A percentile compares a stretch with the other conserved stretches of the same genome.
Evolutionary conservation across 2,113 vertebrate species (phyloP).

Genomic region (Zapornia atra): DNA sequence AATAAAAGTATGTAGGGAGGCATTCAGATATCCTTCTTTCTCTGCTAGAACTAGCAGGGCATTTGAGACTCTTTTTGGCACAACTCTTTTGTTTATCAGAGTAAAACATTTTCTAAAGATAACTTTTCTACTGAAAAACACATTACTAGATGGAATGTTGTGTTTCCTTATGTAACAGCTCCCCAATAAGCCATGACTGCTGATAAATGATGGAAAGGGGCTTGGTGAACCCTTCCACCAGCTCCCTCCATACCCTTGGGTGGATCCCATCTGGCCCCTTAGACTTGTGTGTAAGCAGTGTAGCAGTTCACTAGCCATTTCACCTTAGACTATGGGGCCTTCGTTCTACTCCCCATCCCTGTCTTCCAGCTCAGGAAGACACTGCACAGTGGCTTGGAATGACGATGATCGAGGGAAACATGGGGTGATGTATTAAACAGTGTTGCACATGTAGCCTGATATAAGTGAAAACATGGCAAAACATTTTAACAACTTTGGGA

Average conservation of each 20-base stretch:
- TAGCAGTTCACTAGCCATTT: too few species aligned
- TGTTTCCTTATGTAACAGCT: neutral
- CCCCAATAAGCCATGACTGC: too few species aligned
- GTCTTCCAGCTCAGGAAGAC: too few species aligned
- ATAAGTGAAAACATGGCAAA: neutral
- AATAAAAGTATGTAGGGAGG: neutral
- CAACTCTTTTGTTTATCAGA: neutral
- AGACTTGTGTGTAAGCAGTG: too few species aligned
- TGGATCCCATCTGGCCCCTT: too few species aligned
- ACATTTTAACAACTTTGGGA: neutral
- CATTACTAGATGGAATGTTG: neutral
- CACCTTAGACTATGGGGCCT: too few species aligned
- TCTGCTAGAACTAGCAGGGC: neutral
- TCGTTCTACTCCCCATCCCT: too few species aligned
- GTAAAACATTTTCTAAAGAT: neutral
- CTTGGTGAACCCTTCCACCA: too few species aligned
- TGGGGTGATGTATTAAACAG: neutral
- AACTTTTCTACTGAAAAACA: neutral
- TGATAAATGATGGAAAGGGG: too few species aligned
- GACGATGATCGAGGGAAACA: neutral
- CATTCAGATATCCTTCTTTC: neutral
- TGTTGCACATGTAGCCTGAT: neutral
- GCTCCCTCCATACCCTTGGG: too few species aligned
- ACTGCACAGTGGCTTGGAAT: neutral
- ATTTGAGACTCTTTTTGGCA: neutral